phyloP scores from a whole-genome alignment of 2,888 invertebrate genomes.

The Eupsilia transversa region DNA sequence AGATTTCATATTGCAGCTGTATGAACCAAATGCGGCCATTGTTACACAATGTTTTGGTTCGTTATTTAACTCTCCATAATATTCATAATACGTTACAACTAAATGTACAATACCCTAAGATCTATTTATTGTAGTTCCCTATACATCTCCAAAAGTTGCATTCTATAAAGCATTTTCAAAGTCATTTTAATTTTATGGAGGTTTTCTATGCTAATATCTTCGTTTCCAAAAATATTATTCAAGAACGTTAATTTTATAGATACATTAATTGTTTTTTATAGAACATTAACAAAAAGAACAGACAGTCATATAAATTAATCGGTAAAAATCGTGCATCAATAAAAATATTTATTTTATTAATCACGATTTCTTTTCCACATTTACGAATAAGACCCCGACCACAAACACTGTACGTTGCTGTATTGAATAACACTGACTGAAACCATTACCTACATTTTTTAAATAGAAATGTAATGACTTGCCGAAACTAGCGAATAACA shows the following conservation, averaged over 20 bases:
- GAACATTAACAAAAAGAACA: slow-evolving; percentile 12
- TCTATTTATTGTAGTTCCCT: not conserved
- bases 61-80: slow-evolving; percentile 46
- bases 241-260: not conserved
- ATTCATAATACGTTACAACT: slow-evolving; percentile 3
- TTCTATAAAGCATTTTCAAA: not conserved
- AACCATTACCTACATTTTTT: not conserved
- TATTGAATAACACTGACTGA: too few relatives aligned
- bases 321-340: slow-evolving; percentile 20
- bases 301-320: slow-evolving; percentile 14
- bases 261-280: not conserved
- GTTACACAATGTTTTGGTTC: slow-evolving; percentile 68
- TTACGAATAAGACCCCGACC: not conserved
- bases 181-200: not conserved
- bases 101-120: not conserved
- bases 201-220: not conserved
- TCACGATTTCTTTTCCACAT: slow-evolving; percentile 24
- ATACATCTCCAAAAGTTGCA: not conserved
- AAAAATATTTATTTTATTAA: slow-evolving; percentile 23
- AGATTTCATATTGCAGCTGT: slow-evolving; percentile 52
- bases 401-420: not conserved
- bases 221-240: not conserved
- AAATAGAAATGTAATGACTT: not conserved
- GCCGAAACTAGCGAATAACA: not conserved
- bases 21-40: slow-evolving; percentile 56